Evolutionary conservation across 1,140 invertebrate genomes (phyloP).

Genomic region (Ctenoplectra terminalis): DNA sequence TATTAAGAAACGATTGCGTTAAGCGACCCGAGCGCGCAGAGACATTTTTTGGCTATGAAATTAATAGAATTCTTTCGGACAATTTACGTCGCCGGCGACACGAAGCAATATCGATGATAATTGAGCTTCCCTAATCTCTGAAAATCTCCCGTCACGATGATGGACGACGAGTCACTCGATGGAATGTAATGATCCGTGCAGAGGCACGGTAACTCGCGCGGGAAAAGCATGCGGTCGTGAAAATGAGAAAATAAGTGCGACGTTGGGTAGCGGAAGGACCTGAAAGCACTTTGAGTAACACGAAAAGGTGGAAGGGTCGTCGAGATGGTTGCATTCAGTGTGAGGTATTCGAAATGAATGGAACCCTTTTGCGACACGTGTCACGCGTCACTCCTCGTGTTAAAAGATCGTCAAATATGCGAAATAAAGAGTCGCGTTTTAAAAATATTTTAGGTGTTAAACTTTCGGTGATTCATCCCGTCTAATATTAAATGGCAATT

Average conservation of each 20-base stretch:
- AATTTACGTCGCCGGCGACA: background rate
- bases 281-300: conserved; percentile 35
- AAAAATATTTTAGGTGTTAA: too few species aligned
- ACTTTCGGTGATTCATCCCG: too few species aligned
- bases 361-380: background rate
- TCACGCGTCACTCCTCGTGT: background rate
- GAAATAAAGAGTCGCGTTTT: too few species aligned
- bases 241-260: conserved; percentile 60
- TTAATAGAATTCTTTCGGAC: background rate
- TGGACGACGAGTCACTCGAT: conserved; percentile 12
- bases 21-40: background rate
- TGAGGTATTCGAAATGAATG: background rate
- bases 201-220: background rate
- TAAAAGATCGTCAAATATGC: too few species aligned
- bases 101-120: conserved; percentile 16
- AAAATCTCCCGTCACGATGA: conserved; percentile 16
- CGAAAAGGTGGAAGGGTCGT: conserved; percentile 13
- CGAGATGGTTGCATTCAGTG: background rate
- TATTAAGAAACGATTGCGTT: background rate
- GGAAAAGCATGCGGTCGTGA: background rate
- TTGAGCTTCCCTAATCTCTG: conserved; percentile 9
- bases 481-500: too few species aligned
- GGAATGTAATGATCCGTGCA: conserved; percentile 26
- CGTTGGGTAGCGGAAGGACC: conserved; percentile 3
- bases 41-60: background rate